phyloP scores from a whole-genome alignment of 2,797 vertebrate species.

The Hydrocynus forskahlii region DNA sequence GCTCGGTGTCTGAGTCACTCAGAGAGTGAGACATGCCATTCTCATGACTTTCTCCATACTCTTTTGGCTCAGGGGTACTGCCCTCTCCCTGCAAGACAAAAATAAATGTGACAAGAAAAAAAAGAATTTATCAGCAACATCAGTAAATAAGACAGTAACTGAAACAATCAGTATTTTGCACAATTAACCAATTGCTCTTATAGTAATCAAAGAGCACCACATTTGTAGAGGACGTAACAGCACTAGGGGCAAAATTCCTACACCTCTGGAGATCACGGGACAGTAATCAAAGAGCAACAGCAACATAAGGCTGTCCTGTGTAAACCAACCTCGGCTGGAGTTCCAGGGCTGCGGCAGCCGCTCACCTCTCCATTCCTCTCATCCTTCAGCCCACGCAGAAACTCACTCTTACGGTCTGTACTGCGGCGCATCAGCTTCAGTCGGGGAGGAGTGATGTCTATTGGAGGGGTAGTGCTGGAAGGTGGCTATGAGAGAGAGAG shows the following conservation, averaged over 20 bases:
- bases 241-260: no score
- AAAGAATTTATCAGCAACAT: not conserved
- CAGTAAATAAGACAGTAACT: not conserved
- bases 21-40: slow-evolving; percentile 92
- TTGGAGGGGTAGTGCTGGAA: slow-evolving; percentile 95
- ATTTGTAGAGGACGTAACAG: no score
- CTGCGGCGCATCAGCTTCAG: slow-evolving; percentile 96
- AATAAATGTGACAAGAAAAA: no score
- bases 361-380: slow-evolving; percentile 90
- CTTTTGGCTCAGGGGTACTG: slow-evolving; percentile 93
- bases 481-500: slow-evolving; percentile 78
- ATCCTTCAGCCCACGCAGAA: slow-evolving; percentile 94
- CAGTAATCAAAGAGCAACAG: not conserved
- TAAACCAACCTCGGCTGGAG: slow-evolving; percentile 87
- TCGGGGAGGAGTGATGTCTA: slow-evolving; percentile 93
- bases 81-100: slow-evolving; percentile 80
- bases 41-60: slow-evolving; percentile 91
- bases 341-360: slow-evolving; percentile 90
- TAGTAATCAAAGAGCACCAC: not conserved
- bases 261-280: not conserved
- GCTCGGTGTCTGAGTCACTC: slow-evolving; percentile 89
- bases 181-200: not conserved
- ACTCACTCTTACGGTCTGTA: slow-evolving; percentile 96
- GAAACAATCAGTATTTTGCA: no score
- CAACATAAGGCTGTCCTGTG: not conserved